These are phyloP conservation scores for Pyrrhura leucotis DNA, from an alignment of 2,797 vertebrate genomes.

Conservation along the genomic window DNA sequence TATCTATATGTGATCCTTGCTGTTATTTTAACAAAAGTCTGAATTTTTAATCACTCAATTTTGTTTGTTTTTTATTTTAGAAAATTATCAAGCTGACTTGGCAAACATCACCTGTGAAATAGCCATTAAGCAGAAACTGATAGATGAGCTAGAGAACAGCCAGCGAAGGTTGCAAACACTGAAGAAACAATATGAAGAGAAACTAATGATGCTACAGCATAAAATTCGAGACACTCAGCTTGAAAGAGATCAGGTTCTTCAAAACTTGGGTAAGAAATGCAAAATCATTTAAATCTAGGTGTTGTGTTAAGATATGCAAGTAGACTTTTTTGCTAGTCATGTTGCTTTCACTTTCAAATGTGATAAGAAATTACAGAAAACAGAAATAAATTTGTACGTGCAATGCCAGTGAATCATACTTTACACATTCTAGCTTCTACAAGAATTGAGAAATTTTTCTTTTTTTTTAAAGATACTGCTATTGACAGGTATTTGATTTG, in stretches of 20 bases:
- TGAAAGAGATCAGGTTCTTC: conserved; percentile 95
- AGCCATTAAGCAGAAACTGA: conserved; percentile 97
- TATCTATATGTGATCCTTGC: neutral
- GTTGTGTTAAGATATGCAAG: neutral
- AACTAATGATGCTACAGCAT: conserved; percentile 93
- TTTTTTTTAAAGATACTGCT: neutral
- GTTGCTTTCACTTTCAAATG: neutral
- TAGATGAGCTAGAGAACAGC: conserved; percentile 97
- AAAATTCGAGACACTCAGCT: conserved; percentile 96
- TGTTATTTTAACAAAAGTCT: neutral
- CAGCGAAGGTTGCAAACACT: conserved; percentile 93
- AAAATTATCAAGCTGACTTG: conserved; percentile 92
- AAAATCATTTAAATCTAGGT: neutral
- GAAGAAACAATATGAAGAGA: conserved; percentile 96
- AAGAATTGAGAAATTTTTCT: neutral
- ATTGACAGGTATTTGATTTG: neutral
- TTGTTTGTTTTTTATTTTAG: conserved; percentile 69
- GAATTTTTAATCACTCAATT: neutral
- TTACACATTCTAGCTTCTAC: neutral
- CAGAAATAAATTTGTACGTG: neutral
- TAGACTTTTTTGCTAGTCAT: neutral
- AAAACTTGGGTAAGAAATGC: conserved; percentile 87
- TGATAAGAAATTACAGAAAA: neutral
- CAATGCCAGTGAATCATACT: neutral
- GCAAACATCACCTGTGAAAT: conserved; percentile 99